A percentile compares a stretch with the other conserved stretches of the same genome.
These are phyloP conservation scores for Pomacea maculata DNA, from an alignment of 1,140 invertebrate genomes.

Conservation along the genomic window DNA sequence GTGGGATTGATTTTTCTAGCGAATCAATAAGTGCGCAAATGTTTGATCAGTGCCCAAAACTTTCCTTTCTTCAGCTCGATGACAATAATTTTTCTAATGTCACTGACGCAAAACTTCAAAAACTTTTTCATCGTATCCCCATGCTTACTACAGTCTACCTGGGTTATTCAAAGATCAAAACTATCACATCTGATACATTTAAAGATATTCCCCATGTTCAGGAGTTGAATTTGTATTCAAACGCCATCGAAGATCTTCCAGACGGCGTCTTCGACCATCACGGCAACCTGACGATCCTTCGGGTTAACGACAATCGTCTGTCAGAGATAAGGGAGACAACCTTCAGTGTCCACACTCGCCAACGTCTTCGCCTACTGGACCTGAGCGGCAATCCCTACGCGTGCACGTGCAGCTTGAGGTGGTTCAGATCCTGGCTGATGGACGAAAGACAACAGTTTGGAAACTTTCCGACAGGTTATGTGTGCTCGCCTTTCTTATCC, in stretches of 20 bases:
- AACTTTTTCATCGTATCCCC: neutral
- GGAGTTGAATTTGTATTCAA: neutral
- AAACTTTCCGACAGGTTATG: neutral
- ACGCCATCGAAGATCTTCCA: neutral
- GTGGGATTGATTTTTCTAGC: neutral
- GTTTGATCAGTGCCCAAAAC: neutral
- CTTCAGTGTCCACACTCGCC: conserved; percentile 1
- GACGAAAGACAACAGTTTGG: neutral
- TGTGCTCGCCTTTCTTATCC: neutral
- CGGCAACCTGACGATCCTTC: neutral
- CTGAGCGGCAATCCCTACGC: conserved; percentile 14
- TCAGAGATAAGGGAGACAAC: neutral
- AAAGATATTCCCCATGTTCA: neutral
- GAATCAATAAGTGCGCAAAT: neutral
- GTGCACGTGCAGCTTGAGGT: conserved; percentile 15
- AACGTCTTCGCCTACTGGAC: neutral
- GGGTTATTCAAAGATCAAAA: too few relatives aligned
- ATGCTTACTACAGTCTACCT: neutral
- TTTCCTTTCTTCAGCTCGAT: neutral
- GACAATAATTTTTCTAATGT: neutral
- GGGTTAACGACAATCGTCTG: neutral
- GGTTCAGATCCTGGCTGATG: conserved; percentile 23
- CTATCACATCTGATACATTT: neutral
- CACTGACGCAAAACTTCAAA: neutral
- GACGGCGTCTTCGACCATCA: conserved; percentile 6